A percentile compares a stretch with the other conserved stretches of the same genome.
These are phyloP conservation scores for Microtus ochrogaster DNA, from an alignment of 2,113 vertebrate genomes.

Conservation along the genomic window DNA sequence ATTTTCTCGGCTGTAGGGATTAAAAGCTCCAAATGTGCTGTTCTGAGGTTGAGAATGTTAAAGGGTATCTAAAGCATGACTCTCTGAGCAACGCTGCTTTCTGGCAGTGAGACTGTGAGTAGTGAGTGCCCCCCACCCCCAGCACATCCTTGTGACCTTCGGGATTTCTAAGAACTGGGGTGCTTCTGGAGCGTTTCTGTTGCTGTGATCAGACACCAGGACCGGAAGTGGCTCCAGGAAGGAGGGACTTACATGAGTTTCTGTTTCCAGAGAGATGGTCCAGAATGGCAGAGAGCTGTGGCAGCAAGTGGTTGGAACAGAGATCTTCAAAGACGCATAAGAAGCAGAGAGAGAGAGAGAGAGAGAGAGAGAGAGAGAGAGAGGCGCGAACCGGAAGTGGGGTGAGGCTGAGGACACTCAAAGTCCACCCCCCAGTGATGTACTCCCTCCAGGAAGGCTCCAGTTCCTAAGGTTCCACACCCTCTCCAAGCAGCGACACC, in stretches of 20 bases:
- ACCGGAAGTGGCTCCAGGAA: not conserved
- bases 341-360: not conserved
- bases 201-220: not conserved
- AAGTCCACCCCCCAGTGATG: too few relatives aligned
- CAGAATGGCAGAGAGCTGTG: not conserved
- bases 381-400: not conserved
- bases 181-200: not conserved
- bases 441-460: not conserved
- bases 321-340: not conserved
- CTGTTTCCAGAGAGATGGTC: too few relatives aligned
- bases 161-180: not conserved
- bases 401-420: not conserved
- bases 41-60: not conserved
- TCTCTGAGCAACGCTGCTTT: not conserved
- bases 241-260: not conserved
- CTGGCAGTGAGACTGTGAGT: not conserved
- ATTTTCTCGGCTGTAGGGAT: slow-evolving; percentile 1
- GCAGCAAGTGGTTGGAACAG: not conserved
- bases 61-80: not conserved
- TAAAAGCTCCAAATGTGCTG: not conserved
- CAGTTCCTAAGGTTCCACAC: not conserved
- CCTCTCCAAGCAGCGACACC: not conserved
- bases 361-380: too few relatives aligned
- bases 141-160: not conserved
- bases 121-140: not conserved